Conservation (phyloP, 2,797 vertebrate species). For the Pangasius djambal region DNA sequence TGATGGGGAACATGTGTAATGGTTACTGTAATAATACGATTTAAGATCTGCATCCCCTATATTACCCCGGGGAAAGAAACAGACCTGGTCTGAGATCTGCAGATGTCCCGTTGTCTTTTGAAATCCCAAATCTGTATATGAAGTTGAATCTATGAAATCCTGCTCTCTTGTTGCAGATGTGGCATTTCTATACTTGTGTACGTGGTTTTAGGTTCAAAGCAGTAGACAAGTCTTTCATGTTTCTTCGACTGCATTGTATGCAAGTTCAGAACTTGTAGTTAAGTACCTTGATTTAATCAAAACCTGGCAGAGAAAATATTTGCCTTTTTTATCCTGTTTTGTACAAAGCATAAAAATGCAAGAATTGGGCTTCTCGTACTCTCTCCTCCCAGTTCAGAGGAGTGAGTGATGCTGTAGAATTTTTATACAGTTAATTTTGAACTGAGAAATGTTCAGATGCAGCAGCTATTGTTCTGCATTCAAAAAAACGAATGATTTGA, state of each 20-base stretch:
- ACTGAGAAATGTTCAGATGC: conserved; percentile 48
- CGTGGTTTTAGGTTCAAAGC: conserved; percentile 25
- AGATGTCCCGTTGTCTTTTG: no score
- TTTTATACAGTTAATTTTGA: conserved; percentile 23
- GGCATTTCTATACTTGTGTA: conserved; percentile 19
- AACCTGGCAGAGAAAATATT: conserved; percentile 21
- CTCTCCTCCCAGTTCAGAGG: background rate
- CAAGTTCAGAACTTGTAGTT: conserved; percentile 38
- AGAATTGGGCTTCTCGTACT: conserved; percentile 2
- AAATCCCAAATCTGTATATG: conserved; percentile 17
- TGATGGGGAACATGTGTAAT: background rate
- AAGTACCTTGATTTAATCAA: conserved; percentile 23
- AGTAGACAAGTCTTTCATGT: background rate
- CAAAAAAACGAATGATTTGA: conserved; percentile 36
- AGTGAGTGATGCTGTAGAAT: conserved; percentile 23
- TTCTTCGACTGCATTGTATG: conserved; percentile 12
- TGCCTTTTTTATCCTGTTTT: conserved; percentile 35
- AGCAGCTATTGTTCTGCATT: conserved; percentile 54
- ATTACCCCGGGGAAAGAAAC: background rate
- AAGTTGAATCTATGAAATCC: background rate
- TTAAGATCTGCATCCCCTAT: background rate
- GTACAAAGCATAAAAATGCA: conserved; percentile 38
- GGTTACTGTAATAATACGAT: background rate
- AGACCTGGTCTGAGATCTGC: background rate
- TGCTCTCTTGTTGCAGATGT: background rate